These are phyloP conservation scores for Drosophila novamexicana DNA, from an alignment of 1,140 invertebrate genomes.

Conservation along the genomic window DNA sequence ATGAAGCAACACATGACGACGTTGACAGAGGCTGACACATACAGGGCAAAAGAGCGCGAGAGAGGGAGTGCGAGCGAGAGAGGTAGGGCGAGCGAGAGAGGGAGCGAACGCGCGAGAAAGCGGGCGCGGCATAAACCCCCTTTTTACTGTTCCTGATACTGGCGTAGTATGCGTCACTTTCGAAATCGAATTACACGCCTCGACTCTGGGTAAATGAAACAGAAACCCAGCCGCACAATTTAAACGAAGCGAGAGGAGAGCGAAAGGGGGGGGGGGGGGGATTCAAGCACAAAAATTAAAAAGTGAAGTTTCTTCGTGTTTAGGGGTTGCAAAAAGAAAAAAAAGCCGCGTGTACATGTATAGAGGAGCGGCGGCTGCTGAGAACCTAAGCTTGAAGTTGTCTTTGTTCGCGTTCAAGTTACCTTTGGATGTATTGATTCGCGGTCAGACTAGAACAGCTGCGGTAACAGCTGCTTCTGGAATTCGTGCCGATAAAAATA, in stretches of 20 bases:
- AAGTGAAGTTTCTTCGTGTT: slow-evolving; percentile 45
- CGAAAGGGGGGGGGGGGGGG: slow-evolving; percentile 1
- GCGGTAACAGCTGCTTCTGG: slow-evolving; percentile 11
- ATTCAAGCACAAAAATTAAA: slow-evolving; percentile 39
- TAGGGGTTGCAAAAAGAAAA: slow-evolving; percentile 61
- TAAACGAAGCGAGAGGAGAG: neutral
- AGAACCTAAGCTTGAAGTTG: neutral
- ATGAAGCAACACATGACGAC: slow-evolving; percentile 59
- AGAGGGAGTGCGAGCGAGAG: no score
- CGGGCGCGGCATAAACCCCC: slow-evolving; percentile 17
- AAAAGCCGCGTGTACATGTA: neutral
- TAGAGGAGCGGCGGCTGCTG: slow-evolving; percentile 8
- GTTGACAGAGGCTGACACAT: slow-evolving; percentile 21
- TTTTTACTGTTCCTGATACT: slow-evolving; percentile 13
- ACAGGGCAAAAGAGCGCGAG: neutral
- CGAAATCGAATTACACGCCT: slow-evolving; percentile 76
- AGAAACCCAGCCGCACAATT: slow-evolving; percentile 71
- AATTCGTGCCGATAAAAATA: slow-evolving; percentile 1
- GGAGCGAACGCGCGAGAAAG: neutral
- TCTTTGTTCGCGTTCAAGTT: neutral
- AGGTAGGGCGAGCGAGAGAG: neutral
- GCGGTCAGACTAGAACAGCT: slow-evolving; percentile 17
- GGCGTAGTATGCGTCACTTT: slow-evolving; percentile 71
- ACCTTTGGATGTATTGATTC: slow-evolving; percentile 10
- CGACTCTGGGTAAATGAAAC: slow-evolving; percentile 67